Conservation (phyloP, 2,888 invertebrate species). For the Tetropium fuscum region DNA sequence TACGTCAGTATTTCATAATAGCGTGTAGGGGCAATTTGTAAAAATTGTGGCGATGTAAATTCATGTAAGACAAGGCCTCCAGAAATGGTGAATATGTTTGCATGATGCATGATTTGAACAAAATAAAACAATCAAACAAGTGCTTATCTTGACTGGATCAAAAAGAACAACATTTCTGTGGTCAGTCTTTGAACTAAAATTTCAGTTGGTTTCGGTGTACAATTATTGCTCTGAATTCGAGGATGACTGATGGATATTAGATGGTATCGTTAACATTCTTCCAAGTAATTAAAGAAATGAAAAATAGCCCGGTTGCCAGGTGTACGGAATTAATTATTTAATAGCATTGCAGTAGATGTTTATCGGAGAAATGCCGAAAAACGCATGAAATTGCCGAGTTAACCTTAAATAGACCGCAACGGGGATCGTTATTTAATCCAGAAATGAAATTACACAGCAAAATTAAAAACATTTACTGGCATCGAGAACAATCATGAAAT, state of each 20-base stretch:
- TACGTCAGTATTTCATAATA: too few relatives aligned
- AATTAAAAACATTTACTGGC: conserved; percentile 15
- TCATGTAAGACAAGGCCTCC: too few relatives aligned
- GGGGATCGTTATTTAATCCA: conserved; percentile 6
- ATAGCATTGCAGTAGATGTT: conserved; percentile 32
- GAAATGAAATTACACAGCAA: conserved; percentile 1
- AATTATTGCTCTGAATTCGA: conserved; percentile 9
- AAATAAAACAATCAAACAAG: conserved; percentile 4
- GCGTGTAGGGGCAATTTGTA: too few relatives aligned
- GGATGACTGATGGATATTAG: conserved; percentile 20
- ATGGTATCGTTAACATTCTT: conserved; percentile 23
- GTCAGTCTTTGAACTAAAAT: conserved; percentile 15
- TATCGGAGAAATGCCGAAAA: conserved; percentile 39
- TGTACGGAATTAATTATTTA: conserved; percentile 40
- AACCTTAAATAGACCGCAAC: conserved; percentile 30
- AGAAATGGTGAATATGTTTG: background rate
- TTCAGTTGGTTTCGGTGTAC: conserved; percentile 12
- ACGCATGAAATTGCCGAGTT: conserved; percentile 44
- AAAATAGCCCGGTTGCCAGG: conserved; percentile 45
- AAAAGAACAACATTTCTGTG: conserved; percentile 7
- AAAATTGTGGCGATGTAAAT: too few relatives aligned
- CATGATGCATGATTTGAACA: conserved; percentile 3
- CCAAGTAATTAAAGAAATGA: conserved; percentile 45
- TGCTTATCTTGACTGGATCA: conserved; percentile 10
- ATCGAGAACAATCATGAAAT: conserved; percentile 23